Base-by-base conservation (phyloP, 2,888 invertebrate genomes). In the Rotaria socialis region DNA sequence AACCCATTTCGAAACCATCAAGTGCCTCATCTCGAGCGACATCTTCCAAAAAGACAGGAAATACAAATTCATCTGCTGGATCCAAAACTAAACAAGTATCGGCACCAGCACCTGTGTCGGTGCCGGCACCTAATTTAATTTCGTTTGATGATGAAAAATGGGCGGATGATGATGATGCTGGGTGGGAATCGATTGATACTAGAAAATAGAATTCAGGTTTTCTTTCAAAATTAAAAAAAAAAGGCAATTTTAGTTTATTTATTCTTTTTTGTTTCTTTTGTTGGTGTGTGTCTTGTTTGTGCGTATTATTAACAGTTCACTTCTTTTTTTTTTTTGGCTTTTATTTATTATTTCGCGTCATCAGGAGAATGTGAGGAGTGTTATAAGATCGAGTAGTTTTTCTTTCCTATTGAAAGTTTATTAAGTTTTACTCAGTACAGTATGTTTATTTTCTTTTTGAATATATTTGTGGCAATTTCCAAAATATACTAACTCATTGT, bases 101-200 rank as follows among this genome's bases (percentile, higher is more conserved):
- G 43, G 41, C 43, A 27, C 35, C 55, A 27, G 67, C 89, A 11
- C 50, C 50, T 11, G 50, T 14, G 14, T 16, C 52, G 3, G 14
- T 14, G 27, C 88, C 89, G 60, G 89, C 89, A 41, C 90, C 89
- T 22, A 90, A 90, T 88, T 88, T 90, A 75, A 86, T 90, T 50
- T 89, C 90, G 87, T 88, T 90, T 67, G 89, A 89, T 85, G 88
- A 90, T 88, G 90, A 90, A 60, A 89, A 89, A 16, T 90, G 90
- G 90, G 90, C 89, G 0, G 88, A 89, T 60, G 89, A 89, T 4
- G 89, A 89, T 52, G 89, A 89, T 47, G 90, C 89, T 87, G 89
- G 89, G 43, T 90, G 90, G 90, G 89, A 90, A 87, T 89, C 89
- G 85, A 88, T 90, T 85, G 90, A 90, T 85, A 86, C 89, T 85